Evolutionary conservation across 2,888 invertebrate genomes (phyloP).

Genomic region (Epirrita christyi): DNA sequence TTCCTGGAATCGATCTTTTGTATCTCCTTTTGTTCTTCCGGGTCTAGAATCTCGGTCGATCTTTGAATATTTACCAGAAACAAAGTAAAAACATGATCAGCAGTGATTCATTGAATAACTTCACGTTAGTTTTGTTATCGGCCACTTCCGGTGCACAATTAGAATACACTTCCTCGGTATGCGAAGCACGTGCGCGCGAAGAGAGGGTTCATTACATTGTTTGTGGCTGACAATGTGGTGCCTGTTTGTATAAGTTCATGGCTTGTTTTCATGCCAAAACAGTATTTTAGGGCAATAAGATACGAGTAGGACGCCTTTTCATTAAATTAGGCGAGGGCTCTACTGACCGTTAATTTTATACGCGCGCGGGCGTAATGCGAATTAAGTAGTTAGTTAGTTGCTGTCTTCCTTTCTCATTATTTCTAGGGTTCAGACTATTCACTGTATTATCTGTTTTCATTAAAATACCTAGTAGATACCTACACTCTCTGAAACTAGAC

Average conservation of each 20-base stretch:
- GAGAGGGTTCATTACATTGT: background rate
- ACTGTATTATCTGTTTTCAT: too few relatives aligned
- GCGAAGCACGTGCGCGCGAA: background rate
- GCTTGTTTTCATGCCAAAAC: background rate
- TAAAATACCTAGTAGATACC: too few relatives aligned
- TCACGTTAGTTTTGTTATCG: slow-evolving; percentile 14
- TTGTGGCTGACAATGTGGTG: background rate
- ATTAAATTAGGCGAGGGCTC: too few relatives aligned
- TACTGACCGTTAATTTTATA: too few relatives aligned
- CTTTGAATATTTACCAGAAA: background rate
- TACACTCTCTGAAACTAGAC: too few relatives aligned
- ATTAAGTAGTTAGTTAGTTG: too few relatives aligned
- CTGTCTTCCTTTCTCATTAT: too few relatives aligned
- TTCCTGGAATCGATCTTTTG: background rate
- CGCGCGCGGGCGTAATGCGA: too few relatives aligned
- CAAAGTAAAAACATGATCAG: slow-evolving; percentile 16
- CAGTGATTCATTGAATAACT: slow-evolving; percentile 32
- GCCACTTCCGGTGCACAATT: slow-evolving; percentile 33
- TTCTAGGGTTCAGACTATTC: too few relatives aligned
- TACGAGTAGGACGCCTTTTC: too few relatives aligned
- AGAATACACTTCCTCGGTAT: slow-evolving; percentile 20
- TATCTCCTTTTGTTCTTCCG: slow-evolving; percentile 1
- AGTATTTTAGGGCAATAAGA: background rate
- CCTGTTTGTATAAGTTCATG: background rate
- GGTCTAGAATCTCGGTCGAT: background rate